Conservation (phyloP, 2,113 vertebrate genomes). For the Sceloporus tristichus region DNA sequence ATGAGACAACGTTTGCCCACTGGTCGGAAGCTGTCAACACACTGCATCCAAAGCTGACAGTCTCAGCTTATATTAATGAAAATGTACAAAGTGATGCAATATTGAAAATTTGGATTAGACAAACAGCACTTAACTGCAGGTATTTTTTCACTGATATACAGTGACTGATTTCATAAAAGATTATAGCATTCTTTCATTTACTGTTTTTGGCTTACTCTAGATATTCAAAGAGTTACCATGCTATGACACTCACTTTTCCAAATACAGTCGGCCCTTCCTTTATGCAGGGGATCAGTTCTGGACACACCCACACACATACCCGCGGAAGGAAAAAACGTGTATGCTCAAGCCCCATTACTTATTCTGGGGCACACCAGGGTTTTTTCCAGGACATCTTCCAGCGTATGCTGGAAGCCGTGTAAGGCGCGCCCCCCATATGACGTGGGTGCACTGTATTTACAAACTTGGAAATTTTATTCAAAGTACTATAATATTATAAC, state of each 20-base stretch:
- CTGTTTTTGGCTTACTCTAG: not conserved
- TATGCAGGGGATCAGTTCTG: too few relatives aligned
- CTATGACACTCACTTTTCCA: not conserved
- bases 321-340: too few relatives aligned
- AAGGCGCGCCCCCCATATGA: too few relatives aligned
- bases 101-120: not conserved
- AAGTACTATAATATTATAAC: too few relatives aligned
- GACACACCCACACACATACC: too few relatives aligned
- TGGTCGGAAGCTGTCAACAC: too few relatives aligned
- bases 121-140: not conserved
- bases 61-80: not conserved
- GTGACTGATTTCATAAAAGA: not conserved
- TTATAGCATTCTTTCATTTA: not conserved
- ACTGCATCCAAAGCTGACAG: not conserved
- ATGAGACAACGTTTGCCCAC: not conserved
- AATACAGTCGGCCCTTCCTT: not conserved
- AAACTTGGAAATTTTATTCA: too few relatives aligned
- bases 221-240: not conserved
- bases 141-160: not conserved
- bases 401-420: too few relatives aligned
- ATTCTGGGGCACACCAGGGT: too few relatives aligned
- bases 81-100: not conserved
- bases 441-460: too few relatives aligned
- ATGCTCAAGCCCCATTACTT: too few relatives aligned
- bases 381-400: too few relatives aligned